Conservation (phyloP, 2,888 invertebrate species). For the Alitta virens region DNA sequence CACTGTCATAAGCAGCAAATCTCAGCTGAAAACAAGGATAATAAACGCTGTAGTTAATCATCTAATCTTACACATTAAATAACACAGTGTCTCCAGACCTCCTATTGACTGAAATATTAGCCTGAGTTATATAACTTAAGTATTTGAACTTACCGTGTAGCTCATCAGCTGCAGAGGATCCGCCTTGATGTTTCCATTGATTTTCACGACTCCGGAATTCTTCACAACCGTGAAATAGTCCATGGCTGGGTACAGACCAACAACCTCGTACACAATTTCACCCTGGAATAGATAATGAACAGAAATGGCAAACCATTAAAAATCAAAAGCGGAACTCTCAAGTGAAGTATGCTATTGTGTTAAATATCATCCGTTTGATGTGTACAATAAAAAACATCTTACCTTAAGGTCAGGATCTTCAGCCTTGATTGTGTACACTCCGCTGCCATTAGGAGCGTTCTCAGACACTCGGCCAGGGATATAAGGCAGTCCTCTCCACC, state of each 20-base stretch:
- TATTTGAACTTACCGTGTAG: slow-evolving; percentile 35
- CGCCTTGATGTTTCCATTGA: slow-evolving; percentile 24
- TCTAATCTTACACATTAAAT: neutral
- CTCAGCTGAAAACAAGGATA: slow-evolving; percentile 23
- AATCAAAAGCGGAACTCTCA: too few relatives aligned
- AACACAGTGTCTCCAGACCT: neutral
- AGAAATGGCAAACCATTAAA: neutral
- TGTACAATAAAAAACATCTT: too few relatives aligned
- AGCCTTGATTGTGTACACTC: slow-evolving; percentile 36
- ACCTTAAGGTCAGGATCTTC: slow-evolving; percentile 37
- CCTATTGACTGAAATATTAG: too few relatives aligned
- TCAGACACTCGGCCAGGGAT: slow-evolving; percentile 22
- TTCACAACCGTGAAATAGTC: slow-evolving; percentile 38
- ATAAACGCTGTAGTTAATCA: neutral
- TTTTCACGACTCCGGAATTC: slow-evolving; percentile 26
- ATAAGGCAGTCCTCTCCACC: slow-evolving; percentile 26
- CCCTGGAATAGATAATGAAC: slow-evolving; percentile 33
- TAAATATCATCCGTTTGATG: too few relatives aligned
- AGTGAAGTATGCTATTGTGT: too few relatives aligned
- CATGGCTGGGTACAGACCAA: slow-evolving; percentile 41
- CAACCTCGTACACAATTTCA: slow-evolving; percentile 33
- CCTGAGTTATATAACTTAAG: neutral
- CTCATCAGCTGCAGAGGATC: slow-evolving; percentile 33
- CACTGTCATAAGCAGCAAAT: slow-evolving; percentile 41
- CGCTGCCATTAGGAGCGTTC: slow-evolving; percentile 25